phyloP scores from a whole-genome alignment of 2,113 vertebrate species.

The Carettochelys insculpta region DNA sequence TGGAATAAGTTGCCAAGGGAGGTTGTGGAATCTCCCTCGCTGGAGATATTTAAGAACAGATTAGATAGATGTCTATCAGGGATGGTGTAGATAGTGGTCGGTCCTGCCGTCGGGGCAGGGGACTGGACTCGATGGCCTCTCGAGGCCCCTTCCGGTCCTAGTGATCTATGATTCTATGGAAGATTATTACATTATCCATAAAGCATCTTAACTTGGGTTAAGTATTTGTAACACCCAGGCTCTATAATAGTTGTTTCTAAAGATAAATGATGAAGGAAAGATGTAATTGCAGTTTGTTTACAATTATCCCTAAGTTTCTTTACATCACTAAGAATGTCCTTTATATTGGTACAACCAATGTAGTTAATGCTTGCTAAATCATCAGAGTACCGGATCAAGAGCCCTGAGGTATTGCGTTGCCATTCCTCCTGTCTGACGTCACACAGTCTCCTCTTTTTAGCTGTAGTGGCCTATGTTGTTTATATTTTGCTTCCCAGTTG shows the following conservation, averaged over 20 bases:
- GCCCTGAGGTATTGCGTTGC: slow-evolving; percentile 6
- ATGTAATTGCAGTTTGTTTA: not conserved
- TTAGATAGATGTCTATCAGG: too few relatives aligned
- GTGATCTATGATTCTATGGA: too few relatives aligned
- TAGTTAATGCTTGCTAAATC: not conserved
- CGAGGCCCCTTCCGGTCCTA: too few relatives aligned
- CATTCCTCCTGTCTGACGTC: slow-evolving; percentile 16
- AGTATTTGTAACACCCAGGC: rapidly evolving
- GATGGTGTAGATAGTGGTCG: too few relatives aligned
- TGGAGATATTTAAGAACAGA: too few relatives aligned
- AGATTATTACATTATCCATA: not conserved
- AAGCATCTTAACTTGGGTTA: not conserved
- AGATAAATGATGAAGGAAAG: not conserved
- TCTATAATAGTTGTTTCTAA: not conserved
- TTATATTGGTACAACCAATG: slow-evolving; percentile 1
- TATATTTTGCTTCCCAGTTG: slow-evolving; percentile 41
- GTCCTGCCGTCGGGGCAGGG: too few relatives aligned
- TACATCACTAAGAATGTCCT: not conserved
- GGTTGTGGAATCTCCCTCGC: too few relatives aligned
- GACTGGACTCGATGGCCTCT: too few relatives aligned
- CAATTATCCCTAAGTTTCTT: not conserved
- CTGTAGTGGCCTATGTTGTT: not conserved
- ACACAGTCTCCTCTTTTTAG: not conserved
- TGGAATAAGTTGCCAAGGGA: too few relatives aligned
- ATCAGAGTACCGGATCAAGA: not conserved